These are phyloP conservation scores for Halcyon chelicuti DNA, from an alignment of 2,797 vertebrate genomes.

Conservation along the genomic window DNA sequence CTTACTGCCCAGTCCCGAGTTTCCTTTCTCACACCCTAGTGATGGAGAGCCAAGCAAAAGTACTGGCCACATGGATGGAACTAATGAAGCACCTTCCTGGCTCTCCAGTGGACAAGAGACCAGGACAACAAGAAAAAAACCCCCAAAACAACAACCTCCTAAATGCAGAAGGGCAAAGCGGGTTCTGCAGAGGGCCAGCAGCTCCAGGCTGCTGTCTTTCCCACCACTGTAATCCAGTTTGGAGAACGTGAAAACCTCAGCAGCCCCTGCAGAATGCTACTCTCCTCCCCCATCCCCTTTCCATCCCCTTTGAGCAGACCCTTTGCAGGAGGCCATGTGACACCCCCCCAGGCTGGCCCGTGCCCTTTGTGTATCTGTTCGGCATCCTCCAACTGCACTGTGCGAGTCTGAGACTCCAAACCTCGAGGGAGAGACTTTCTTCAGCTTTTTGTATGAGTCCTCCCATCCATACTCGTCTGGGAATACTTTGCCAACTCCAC, in stretches of 20 bases:
- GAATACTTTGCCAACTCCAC: not conserved
- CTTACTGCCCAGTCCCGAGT: accelerated
- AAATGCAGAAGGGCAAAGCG: not conserved
- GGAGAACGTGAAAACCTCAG: not conserved
- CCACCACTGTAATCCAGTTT: not conserved
- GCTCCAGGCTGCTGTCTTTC: not conserved
- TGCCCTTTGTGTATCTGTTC: not conserved
- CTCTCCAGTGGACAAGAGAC: not conserved
- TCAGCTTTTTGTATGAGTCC: not conserved
- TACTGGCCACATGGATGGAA: not conserved
- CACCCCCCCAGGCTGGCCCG: not conserved
- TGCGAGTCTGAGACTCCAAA: not conserved
- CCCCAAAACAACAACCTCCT: not conserved
- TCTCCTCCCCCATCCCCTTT: not conserved
- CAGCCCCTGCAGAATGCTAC: not conserved
- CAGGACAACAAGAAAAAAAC: not conserved
- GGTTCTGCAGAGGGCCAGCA: not conserved
- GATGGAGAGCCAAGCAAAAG: not conserved
- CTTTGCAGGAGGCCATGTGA: not conserved
- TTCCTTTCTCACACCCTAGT: not conserved
- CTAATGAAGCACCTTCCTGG: not conserved
- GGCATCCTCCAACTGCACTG: not conserved
- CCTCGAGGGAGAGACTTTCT: not conserved
- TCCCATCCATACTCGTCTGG: accelerated
- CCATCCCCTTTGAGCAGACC: not conserved